Evolutionary conservation across 2,113 vertebrate species (phyloP).

Genomic region (Cygnus buccinator): DNA sequence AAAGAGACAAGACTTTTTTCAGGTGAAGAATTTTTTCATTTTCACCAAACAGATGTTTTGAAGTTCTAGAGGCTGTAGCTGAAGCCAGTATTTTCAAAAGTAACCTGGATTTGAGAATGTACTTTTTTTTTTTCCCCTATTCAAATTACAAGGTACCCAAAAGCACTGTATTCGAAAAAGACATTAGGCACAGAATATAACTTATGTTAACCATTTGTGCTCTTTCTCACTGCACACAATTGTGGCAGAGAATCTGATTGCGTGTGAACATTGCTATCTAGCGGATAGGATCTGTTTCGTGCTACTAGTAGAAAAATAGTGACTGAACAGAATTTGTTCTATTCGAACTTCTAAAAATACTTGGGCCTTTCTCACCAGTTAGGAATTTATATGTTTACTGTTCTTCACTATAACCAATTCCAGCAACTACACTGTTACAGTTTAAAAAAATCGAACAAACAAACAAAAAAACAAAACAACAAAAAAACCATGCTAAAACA

Average conservation of each 20-base stretch:
- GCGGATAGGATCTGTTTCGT: neutral
- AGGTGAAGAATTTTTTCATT: neutral
- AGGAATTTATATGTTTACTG: constrained; percentile 74
- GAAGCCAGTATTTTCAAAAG: neutral
- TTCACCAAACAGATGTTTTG: neutral
- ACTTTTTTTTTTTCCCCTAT: neutral
- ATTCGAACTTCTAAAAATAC: constrained; percentile 71
- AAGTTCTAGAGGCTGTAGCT: neutral
- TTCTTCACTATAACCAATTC: constrained; percentile 59
- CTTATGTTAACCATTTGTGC: neutral
- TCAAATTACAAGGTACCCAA: neutral
- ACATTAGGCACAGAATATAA: neutral
- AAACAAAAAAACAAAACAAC: constrained; percentile 50
- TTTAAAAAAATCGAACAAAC: constrained; percentile 1
- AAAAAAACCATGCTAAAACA: neutral
- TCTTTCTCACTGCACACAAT: neutral
- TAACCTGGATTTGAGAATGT: neutral
- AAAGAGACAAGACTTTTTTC: neutral
- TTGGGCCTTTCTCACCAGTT: constrained; percentile 63
- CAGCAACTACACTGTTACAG: constrained; percentile 46
- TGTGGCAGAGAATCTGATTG: neutral
- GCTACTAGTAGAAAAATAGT: neutral
- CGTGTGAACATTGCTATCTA: neutral
- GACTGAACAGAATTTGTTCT: constrained; percentile 31
- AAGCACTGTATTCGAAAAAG: neutral